These are phyloP conservation scores for Misgurnus mizolepis DNA, from an alignment of 2,113 vertebrate species.

Conservation along the genomic window DNA sequence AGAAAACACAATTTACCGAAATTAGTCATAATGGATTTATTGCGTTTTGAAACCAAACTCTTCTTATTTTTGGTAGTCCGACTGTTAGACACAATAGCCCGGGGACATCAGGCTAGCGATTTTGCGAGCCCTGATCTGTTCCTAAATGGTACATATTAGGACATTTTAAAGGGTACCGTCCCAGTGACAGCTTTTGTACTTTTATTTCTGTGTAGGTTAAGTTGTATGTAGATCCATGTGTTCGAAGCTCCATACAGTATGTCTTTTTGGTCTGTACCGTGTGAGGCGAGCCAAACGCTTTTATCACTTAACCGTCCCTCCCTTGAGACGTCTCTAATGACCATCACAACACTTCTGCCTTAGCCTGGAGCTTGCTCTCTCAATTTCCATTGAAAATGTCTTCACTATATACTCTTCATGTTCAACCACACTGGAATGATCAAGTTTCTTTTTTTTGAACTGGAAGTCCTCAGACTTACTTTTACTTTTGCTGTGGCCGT, in stretches of 20 bases:
- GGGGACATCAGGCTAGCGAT: too few species aligned
- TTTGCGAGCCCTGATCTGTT: too few species aligned
- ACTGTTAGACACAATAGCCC: too few species aligned
- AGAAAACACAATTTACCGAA: too few species aligned
- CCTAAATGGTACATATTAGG: too few species aligned
- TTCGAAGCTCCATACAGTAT: neutral
- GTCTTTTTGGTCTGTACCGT: neutral
- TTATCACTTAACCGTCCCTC: neutral
- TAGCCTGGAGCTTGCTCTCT: neutral
- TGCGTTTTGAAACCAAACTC: too few species aligned
- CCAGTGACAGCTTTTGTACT: too few species aligned
- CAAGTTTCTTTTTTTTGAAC: neutral
- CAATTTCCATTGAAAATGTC: neutral
- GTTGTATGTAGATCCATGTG: too few species aligned
- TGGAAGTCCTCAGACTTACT: neutral
- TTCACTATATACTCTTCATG: neutral
- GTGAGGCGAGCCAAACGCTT: neutral
- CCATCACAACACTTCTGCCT: neutral
- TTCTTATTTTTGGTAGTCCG: too few species aligned
- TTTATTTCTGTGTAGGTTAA: too few species aligned
- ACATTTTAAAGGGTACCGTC: too few species aligned
- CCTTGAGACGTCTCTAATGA: neutral
- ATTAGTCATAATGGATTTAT: too few species aligned
- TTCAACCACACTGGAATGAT: neutral
- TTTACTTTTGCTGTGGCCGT: neutral